Conservation (phyloP, 2,797 vertebrate genomes). For the Propithecus perrieri region DNA sequence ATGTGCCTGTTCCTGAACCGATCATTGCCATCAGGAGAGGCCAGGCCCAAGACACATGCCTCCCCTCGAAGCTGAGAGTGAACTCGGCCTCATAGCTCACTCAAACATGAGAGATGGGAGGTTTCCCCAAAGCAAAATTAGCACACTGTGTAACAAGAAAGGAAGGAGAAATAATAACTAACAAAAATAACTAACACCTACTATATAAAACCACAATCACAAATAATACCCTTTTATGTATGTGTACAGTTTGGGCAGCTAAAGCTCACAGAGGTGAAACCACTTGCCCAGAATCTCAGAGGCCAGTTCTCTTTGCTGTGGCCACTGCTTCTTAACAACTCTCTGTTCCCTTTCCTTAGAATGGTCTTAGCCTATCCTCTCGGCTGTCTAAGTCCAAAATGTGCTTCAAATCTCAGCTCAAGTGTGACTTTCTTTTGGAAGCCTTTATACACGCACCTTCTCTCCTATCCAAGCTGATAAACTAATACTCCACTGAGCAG, state of each 20-base stretch:
- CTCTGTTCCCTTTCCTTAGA: neutral
- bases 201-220: neutral
- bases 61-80: neutral
- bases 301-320: neutral
- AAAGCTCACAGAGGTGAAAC: neutral
- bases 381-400: neutral
- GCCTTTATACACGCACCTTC: neutral
- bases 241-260: neutral
- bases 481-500: neutral
- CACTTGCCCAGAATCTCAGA: neutral
- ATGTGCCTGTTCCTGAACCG: neutral
- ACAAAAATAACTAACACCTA: neutral
- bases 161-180: neutral
- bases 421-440: neutral
- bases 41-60: neutral
- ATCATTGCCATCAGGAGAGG: neutral
- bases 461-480: neutral
- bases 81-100: neutral
- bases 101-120: neutral
- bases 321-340: neutral
- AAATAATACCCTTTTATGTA: neutral
- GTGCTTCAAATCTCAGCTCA: neutral
- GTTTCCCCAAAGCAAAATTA: neutral
- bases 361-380: neutral
- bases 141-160: neutral